Base-by-base conservation (phyloP, 2,113 vertebrate species). In the mouse (Mus musculus) region DNA sequence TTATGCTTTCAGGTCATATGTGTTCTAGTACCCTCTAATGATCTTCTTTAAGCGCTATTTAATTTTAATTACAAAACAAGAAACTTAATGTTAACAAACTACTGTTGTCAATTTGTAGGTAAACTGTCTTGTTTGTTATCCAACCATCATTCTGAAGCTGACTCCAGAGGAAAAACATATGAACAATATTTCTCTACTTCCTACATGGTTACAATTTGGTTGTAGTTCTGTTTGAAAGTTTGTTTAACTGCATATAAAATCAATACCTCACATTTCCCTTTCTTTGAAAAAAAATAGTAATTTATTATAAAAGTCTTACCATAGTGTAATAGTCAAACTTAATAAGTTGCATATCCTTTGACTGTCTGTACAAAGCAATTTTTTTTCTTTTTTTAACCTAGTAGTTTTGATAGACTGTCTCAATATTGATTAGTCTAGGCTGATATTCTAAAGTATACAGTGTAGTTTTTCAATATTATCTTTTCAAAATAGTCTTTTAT, bases 201-300 rank as follows among this genome's bases (percentile, higher is more conserved):
- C 49, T 36, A 2, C 11, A 61, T 52, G 36, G 81, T 72, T 63
- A 61, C 42, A 46, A 52, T 5, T 90, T 84, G 42, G 24, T 93
- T 67, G 87, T 22, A 36, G 20, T 39, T 90, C 49, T 52, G 24
- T 6, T 16, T 49, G 4, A 56, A 82, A 90, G 80, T 82, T 49
- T 78, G 54, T 94, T 94, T 96, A 86, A 13, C 94, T 93, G 28
- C n/a, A 52, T 89, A 91, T 93, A 72, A 93, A 91, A 77, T 86
- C 24, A 30, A 87, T 67, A 16, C 2, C 30, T 87, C n/a, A 81
- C 67, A 24, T 30, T 86, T 85, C 85, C 36, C 22, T 78, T 77
- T 52, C 26, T 92, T 93, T 85, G 12, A 90, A 46, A 61, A 61
- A 89, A 39, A 89, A 33, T 11, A 91, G 59, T 75, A 16, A 92